Base-by-base conservation (phyloP, 1,140 invertebrate species). In the Drosophila baimaii region DNA sequence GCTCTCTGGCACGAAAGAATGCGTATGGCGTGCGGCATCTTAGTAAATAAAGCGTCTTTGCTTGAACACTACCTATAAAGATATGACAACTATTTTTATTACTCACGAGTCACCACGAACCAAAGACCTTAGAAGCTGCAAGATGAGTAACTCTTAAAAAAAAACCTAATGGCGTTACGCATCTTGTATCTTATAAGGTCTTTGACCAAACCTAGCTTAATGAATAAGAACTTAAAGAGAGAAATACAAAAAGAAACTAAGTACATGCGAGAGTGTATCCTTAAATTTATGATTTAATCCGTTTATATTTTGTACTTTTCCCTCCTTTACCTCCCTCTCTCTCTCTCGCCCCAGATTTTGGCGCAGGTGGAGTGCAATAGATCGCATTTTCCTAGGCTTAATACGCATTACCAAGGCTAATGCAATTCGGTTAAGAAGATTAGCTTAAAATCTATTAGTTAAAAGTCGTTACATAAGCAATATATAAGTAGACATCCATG, bases 401-500 rank as follows among this genome's bases (percentile, higher is more conserved):
- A 66, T 55, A 69, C 76, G 63, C 68, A 78, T 63, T 66, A 49
- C 59, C 59, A 54, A 64, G 58, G 47, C 46, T 46, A 75, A 81
- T 58, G 74, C 55, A 70, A 83, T 89, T 82, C 49, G 76, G 55
- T 74, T 84, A 84, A 83, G 85, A 54, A 44, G 56, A n/a, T 44
- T 88, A 86, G 83, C 57, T 65, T 88, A 77, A 83, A 73, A 52
- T 69, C 46, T 79, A 75, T 80, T 86, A 86, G 83, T 88, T 88
- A 72, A 71, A 81, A 83, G 76, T 83, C 80, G 80, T 86, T 86
- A 89, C 61, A 80, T 86, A 89, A 86, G 83, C 80, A 88, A 88
- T 88, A 88, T 88, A 89, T 88, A 88, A 89, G 84, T 89, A 89
- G 84, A 88, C 72, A 88, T 88, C 65, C 77, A 84, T 88, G 84